Evolutionary conservation across 1,140 invertebrate genomes (phyloP).

Genomic region (Liolophura sinensis): DNA sequence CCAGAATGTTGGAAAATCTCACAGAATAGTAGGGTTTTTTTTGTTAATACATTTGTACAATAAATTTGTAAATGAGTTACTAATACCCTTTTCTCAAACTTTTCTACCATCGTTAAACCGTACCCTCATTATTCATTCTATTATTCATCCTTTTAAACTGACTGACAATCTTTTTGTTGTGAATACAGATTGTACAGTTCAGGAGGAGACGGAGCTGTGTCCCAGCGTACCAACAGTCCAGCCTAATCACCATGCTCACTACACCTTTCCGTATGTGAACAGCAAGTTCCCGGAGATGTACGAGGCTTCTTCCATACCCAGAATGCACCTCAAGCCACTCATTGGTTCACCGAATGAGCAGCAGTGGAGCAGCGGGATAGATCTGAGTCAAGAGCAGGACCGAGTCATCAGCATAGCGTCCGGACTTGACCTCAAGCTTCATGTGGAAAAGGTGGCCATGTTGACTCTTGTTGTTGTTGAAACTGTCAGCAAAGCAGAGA

Average conservation of each 20-base stretch:
- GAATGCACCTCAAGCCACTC: constrained; percentile 33
- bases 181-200: constrained; percentile 38
- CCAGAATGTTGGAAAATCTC: no score
- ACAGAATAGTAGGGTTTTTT: no score
- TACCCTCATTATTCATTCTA: no score
- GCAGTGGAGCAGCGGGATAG: constrained; percentile 58
- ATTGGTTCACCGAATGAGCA: constrained; percentile 18
- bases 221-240: constrained; percentile 44
- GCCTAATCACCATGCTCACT: constrained; percentile 41
- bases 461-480: constrained; percentile 66
- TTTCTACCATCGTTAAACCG: no score
- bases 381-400: constrained; percentile 49
- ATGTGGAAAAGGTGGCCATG: constrained; percentile 63
- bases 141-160: no score
- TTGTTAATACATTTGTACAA: no score
- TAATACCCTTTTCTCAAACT: no score
- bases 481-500: constrained; percentile 69
- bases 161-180: neutral
- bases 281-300: constrained; percentile 25
- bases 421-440: constrained; percentile 73
- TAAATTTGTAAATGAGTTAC: no score
- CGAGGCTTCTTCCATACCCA: constrained; percentile 31
- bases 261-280: constrained; percentile 54
- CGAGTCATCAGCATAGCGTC: constrained; percentile 69
- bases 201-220: constrained; percentile 55